Conservation (phyloP, 2,888 invertebrate species). For the Junonia oenone region DNA sequence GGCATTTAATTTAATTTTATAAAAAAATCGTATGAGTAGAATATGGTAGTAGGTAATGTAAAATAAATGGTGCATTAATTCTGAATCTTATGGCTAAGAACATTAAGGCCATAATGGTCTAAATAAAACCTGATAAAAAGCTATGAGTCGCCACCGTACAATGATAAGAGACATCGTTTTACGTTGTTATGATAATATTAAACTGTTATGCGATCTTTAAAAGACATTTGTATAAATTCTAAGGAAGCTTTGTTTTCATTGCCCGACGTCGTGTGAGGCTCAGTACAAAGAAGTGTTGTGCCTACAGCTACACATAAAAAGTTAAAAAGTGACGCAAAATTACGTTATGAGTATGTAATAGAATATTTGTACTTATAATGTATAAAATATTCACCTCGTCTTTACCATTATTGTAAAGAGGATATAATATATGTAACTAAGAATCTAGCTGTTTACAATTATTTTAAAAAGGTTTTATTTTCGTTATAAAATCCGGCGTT, state of each 20-base stretch:
- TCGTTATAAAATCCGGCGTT: too few relatives aligned
- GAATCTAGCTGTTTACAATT: too few relatives aligned
- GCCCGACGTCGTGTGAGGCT: slow-evolving; percentile 16
- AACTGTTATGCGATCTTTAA: slow-evolving; percentile 9
- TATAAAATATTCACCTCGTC: too few relatives aligned
- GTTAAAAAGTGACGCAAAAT: not conserved
- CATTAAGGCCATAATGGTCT: not conserved
- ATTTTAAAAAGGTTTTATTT: too few relatives aligned
- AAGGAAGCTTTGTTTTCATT: slow-evolving; percentile 5
- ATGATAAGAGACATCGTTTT: not conserved
- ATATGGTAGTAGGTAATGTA: not conserved
- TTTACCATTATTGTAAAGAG: too few relatives aligned
- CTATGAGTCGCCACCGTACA: not conserved
- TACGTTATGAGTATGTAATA: too few relatives aligned
- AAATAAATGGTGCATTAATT: not conserved
- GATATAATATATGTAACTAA: too few relatives aligned
- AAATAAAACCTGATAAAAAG: not conserved
- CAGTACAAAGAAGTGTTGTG: slow-evolving; percentile 9
- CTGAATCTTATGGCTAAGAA: not conserved
- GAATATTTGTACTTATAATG: too few relatives aligned
- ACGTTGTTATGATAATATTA: slow-evolving; percentile 14
- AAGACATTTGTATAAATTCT: slow-evolving; percentile 18
- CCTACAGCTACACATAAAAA: not conserved
- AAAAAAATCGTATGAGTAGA: not conserved
- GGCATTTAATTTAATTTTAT: too few relatives aligned